Evolutionary conservation across 2,113 vertebrate species (phyloP).

Genomic region (Bufo gargarizans): DNA sequence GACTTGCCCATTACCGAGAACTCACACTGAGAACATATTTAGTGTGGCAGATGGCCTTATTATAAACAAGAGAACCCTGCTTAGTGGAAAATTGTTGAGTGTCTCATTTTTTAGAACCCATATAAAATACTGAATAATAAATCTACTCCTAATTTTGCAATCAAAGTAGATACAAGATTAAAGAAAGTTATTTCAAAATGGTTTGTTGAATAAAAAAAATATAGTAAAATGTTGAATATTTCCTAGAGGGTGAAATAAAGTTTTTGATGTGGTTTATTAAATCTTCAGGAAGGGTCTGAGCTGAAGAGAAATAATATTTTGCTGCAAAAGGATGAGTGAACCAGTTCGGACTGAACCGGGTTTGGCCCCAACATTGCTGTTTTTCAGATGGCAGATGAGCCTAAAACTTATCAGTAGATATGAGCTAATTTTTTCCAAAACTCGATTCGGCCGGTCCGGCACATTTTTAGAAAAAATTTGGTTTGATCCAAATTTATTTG

Average conservation of each 20-base stretch:
- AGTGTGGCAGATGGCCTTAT: conserved; percentile 55
- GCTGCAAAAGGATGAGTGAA: too few relatives aligned
- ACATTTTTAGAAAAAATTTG: too few relatives aligned
- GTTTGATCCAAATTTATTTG: too few relatives aligned
- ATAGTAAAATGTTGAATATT: conserved; percentile 1
- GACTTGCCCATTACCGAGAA: conserved; percentile 44
- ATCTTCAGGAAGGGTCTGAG: not conserved
- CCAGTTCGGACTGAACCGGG: too few relatives aligned
- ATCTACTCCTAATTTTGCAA: conserved; percentile 42
- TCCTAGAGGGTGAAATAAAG: not conserved
- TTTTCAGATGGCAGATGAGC: too few relatives aligned
- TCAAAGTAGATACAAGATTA: conserved; percentile 14
- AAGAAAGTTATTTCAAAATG: not conserved
- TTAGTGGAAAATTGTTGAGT: conserved; percentile 47
- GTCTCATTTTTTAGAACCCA: conserved; percentile 40
- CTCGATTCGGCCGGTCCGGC: too few relatives aligned
- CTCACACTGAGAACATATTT: conserved; percentile 53
- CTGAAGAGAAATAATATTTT: too few relatives aligned
- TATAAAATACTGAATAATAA: conserved; percentile 41
- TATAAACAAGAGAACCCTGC: conserved; percentile 51
- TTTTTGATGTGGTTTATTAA: not conserved
- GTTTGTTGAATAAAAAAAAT: not conserved
- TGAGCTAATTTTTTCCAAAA: too few relatives aligned
- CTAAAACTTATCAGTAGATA: too few relatives aligned
- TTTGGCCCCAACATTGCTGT: too few relatives aligned